Percentiles rank a stretch among this genome's conserved stretches.
phyloP scores from a whole-genome alignment of 1,140 invertebrate species.

The Lerema accius region DNA sequence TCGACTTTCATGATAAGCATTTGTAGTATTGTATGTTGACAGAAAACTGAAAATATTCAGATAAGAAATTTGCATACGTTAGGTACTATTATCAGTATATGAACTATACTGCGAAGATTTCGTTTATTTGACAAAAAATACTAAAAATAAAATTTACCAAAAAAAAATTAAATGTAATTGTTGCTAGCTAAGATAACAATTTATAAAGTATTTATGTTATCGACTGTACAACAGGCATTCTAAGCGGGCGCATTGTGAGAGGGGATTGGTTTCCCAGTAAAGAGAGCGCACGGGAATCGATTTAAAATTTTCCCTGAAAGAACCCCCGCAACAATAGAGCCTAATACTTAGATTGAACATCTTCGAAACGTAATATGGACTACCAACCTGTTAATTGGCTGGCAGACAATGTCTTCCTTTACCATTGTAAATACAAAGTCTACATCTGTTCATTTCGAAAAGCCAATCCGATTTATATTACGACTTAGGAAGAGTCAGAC shows the following conservation, averaged over 20 bases:
- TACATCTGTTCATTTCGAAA: slow-evolving; percentile 24
- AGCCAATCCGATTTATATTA: slow-evolving; percentile 22
- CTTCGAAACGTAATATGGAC: slow-evolving; percentile 49
- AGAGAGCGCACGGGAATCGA: slow-evolving; percentile 75
- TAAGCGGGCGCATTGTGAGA: slow-evolving; percentile 66
- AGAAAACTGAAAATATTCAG: too few species aligned
- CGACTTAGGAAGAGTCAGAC: slow-evolving; percentile 24
- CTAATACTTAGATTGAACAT: slow-evolving; percentile 64
- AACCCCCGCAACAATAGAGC: slow-evolving; percentile 65
- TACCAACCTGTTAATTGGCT: slow-evolving; percentile 54
- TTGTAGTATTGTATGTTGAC: too few species aligned
- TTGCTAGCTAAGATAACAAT: too few species aligned
- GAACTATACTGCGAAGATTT: too few species aligned
- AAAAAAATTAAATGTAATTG: too few species aligned
- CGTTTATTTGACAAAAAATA: too few species aligned
- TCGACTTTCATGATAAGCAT: too few species aligned
- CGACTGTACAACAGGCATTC: slow-evolving; percentile 54
- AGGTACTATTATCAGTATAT: too few species aligned
- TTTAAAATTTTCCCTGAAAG: slow-evolving; percentile 76
- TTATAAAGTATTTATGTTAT: slow-evolving; percentile 19
- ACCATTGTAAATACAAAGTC: slow-evolving; percentile 6
- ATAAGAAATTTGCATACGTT: too few species aligned
- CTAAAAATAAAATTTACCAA: background rate
- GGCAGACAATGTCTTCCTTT: slow-evolving; percentile 16
- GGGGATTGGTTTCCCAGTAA: slow-evolving; percentile 73